Evolutionary conservation across 2,888 invertebrate species (phyloP).

Genomic region (Sialis lutaria): DNA sequence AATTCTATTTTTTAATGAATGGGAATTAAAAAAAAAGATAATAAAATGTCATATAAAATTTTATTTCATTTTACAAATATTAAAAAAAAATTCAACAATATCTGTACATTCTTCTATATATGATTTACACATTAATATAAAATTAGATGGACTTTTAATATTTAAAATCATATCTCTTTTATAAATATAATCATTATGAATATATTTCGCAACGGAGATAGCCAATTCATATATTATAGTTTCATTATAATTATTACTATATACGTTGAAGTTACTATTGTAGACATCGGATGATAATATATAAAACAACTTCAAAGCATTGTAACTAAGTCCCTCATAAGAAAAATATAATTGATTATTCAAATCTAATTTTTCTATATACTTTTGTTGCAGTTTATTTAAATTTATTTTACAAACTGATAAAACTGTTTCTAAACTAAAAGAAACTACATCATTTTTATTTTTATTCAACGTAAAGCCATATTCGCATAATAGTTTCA

Average conservation of each 20-base stretch:
- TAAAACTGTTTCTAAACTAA: conserved; percentile 36
- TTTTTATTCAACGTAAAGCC: conserved; percentile 63
- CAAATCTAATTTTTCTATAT: conserved; percentile 23
- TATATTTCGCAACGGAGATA: too few species aligned
- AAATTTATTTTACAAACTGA: conserved; percentile 21
- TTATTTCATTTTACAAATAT: not conserved
- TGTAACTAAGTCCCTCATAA: conserved; percentile 1
- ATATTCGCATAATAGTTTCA: conserved; percentile 69
- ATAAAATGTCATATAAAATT: too few species aligned
- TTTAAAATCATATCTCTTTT: too few species aligned
- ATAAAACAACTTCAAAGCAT: conserved; percentile 1
- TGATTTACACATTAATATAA: not conserved
- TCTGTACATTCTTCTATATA: conserved; percentile 3
- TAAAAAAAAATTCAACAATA: conserved; percentile 1
- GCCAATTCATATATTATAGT: too few species aligned
- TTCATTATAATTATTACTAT: not conserved
- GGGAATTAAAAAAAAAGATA: too few species aligned
- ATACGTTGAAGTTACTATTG: conserved; percentile 1
- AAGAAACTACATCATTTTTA: conserved; percentile 44
- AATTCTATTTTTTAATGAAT: too few species aligned
- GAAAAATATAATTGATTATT: conserved; percentile 1
- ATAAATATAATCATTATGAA: too few species aligned
- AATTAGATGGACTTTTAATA: not conserved
- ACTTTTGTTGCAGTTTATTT: conserved; percentile 30
- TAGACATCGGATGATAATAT: conserved; percentile 1